Conservation (phyloP, 2,797 vertebrate species). For the Hipposideros larvatus region DNA sequence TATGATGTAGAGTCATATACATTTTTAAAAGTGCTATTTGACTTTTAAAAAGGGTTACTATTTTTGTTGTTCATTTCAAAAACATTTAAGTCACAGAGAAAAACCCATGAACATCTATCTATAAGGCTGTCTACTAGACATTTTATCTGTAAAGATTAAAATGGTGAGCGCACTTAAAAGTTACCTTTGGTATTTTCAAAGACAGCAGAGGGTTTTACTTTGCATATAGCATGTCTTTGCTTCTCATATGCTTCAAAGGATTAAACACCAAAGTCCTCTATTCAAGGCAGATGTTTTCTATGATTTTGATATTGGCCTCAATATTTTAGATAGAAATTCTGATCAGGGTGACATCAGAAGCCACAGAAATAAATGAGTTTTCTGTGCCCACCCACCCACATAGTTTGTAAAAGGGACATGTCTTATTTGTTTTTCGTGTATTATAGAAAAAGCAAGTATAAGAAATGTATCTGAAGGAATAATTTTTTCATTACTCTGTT, state of each 20-base stretch:
- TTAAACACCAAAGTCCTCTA: slow-evolving; percentile 69
- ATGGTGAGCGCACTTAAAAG: slow-evolving; percentile 72
- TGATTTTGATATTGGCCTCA: slow-evolving; percentile 66
- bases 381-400: neutral
- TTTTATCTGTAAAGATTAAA: slow-evolving; percentile 81
- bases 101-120: slow-evolving; percentile 35
- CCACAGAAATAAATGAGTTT: slow-evolving; percentile 24
- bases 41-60: slow-evolving; percentile 51
- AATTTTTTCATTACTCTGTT: neutral
- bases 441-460: neutral
- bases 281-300: slow-evolving; percentile 69
- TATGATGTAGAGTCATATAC: neutral
- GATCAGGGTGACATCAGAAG: slow-evolving; percentile 23
- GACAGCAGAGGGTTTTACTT: slow-evolving; percentile 68
- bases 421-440: neutral
- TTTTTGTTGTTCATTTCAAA: slow-evolving; percentile 76
- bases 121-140: slow-evolving; percentile 43
- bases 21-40: slow-evolving; percentile 59
- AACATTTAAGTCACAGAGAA: slow-evolving; percentile 55
- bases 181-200: slow-evolving; percentile 82
- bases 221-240: slow-evolving; percentile 76
- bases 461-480: neutral
- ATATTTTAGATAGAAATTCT: slow-evolving; percentile 64
- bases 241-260: slow-evolving; percentile 76
- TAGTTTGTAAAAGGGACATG: neutral